Percentiles rank a stretch among this genome's conserved stretches.
Conservation (phyloP, 2,113 vertebrate species). For the Megaceryle torquata region DNA sequence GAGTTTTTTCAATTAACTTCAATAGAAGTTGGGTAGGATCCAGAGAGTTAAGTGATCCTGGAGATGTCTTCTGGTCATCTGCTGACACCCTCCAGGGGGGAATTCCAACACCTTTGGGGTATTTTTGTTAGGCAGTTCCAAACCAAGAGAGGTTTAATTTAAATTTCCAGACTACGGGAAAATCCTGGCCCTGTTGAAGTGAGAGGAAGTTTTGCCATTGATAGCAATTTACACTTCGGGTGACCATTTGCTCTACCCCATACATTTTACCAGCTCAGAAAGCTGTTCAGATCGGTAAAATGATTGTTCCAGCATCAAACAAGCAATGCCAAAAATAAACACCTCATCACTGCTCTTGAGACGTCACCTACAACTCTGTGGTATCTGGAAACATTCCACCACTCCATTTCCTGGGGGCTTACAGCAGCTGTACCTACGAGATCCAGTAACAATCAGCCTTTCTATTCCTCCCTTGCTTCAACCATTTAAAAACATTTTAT, state of each 20-base stretch:
- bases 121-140: neutral
- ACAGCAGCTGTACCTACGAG: neutral
- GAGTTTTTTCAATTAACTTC: constrained; percentile 46
- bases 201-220: neutral
- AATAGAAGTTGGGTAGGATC: neutral
- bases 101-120: neutral
- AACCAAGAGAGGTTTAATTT: neutral
- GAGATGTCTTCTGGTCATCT: neutral
- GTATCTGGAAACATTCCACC: neutral
- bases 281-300: neutral
- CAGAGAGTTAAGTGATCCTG: constrained; percentile 13
- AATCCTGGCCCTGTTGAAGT: neutral
- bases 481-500: neutral
- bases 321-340: neutral
- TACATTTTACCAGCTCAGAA: neutral
- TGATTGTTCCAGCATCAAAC: neutral
- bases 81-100: neutral
- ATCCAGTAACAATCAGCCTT: neutral
- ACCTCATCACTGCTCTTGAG: neutral
- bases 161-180: neutral
- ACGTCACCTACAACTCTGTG: neutral
- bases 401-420: neutral
- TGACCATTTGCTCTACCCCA: neutral
- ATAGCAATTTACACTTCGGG: neutral
- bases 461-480: neutral